Evolutionary conservation across 1,140 invertebrate species (phyloP), one percentile per base, ranked within the genome.

Genomic region (Teleogryllus occipitalis): DNA sequence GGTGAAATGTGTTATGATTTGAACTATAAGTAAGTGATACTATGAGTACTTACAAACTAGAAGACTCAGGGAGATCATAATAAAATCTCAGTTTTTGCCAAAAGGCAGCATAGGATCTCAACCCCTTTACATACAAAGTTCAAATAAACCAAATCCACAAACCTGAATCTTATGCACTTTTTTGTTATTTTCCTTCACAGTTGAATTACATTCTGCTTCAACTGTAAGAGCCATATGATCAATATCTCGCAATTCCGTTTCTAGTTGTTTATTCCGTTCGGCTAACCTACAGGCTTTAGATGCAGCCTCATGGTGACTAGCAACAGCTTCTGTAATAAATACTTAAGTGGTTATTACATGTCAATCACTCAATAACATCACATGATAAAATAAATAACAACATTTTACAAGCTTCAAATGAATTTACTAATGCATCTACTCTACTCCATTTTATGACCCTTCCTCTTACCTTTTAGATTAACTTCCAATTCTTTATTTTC

Each of bases 221-320:
- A 92, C 90, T 82, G 90, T 89, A 82, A 92, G 85, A 39, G 91
- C 91, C 82, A 92, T 88, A 81, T 88, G 85, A 84, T 93, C 92
- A 79, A 92, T 89, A 83, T 91, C 90, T 83, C 88, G 88, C 78
- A 93, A 82, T 86, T 92, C 91, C 83, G 90, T 90, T 86, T 92
- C 90, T 46, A 93, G 84, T 78, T 85, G 84, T 84, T 90, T 90
- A 83, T 93, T 93, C 83, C 90, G 87, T 82, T 93, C 90, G 22
- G 91, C 91, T 81, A 93, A 87, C 84, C 88, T 88, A 75, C 93
- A 84, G 47, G 92, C 92, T 83, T 91, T 85, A 27, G 89, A 85
- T 92, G 93, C 93, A 15, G 92, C 92, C 84, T 93, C 92, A 84
- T 93, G 92, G 84, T 93, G 92, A 83, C 92, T 92, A 80, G 88